Conservation (phyloP, 2,797 vertebrate species). For the Myotis vivesi region DNA sequence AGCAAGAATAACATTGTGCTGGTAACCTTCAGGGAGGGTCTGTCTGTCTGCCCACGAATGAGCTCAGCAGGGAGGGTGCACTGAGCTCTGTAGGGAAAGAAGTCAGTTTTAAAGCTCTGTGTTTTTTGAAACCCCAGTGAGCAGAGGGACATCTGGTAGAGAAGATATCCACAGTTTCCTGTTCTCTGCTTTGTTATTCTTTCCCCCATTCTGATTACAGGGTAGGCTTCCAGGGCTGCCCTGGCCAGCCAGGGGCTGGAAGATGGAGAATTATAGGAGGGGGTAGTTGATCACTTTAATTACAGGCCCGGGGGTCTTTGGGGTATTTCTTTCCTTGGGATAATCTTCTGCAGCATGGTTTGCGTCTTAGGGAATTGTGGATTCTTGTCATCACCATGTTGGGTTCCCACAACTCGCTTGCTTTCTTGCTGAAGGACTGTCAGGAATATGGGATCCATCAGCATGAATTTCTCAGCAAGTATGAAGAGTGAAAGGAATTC, state of each 20-base stretch:
- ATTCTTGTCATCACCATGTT: not conserved
- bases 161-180: not conserved
- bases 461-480: not conserved
- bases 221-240: not conserved
- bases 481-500: not conserved
- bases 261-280: not conserved
- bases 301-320: not conserved
- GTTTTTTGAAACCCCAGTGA: not conserved
- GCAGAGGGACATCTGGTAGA: not conserved
- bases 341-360: slow-evolving; percentile 1
- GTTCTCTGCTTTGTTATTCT: not conserved
- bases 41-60: not conserved
- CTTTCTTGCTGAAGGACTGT: not conserved
- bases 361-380: not conserved
- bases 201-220: not conserved
- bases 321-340: not conserved
- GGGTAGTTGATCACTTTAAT: not conserved
- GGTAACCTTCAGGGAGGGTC: not conserved
- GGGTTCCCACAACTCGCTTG: not conserved
- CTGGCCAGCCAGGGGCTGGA: not conserved
- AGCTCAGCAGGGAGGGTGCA: not conserved
- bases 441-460: not conserved
- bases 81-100: not conserved
- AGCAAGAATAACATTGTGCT: not conserved
- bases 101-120: not conserved